phyloP scores from a whole-genome alignment of 2,888 invertebrate species.

The Sabellastarte sp. region DNA sequence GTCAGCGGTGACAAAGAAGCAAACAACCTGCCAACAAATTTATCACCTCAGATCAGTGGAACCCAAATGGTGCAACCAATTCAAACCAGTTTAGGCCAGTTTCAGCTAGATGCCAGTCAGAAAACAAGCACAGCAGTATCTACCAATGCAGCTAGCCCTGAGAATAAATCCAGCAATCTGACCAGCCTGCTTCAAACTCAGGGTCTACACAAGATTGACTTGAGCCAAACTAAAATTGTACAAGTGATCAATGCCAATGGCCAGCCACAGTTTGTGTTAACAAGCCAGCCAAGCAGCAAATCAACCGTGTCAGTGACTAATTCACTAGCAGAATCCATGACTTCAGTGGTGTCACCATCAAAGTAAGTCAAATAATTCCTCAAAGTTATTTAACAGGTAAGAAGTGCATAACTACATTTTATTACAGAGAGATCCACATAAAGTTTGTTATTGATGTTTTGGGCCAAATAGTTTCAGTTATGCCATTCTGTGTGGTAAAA shows the following conservation, averaged over 20 bases:
- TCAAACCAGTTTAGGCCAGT: too few species aligned
- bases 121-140: not conserved
- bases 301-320: not conserved
- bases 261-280: constrained; percentile 22
- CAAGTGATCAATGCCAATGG: constrained; percentile 18
- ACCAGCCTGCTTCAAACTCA: not conserved
- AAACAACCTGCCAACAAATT: not conserved
- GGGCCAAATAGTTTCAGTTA: too few species aligned
- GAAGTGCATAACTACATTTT: too few species aligned
- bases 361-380: too few species aligned
- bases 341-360: too few species aligned
- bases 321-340: too few species aligned
- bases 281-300: constrained; percentile 7
- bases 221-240: not conserved
- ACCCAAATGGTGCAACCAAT: too few species aligned
- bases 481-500: too few species aligned
- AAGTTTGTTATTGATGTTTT: too few species aligned
- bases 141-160: constrained; percentile 6
- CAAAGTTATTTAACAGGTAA: too few species aligned
- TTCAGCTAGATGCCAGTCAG: too few species aligned
- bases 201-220: not conserved
- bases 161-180: not conserved
- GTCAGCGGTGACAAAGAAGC: not conserved
- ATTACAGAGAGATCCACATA: too few species aligned
- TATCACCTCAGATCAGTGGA: not conserved